Base-by-base conservation (phyloP, 2,888 invertebrate genomes). In the Scotopteryx bipunctaria region DNA sequence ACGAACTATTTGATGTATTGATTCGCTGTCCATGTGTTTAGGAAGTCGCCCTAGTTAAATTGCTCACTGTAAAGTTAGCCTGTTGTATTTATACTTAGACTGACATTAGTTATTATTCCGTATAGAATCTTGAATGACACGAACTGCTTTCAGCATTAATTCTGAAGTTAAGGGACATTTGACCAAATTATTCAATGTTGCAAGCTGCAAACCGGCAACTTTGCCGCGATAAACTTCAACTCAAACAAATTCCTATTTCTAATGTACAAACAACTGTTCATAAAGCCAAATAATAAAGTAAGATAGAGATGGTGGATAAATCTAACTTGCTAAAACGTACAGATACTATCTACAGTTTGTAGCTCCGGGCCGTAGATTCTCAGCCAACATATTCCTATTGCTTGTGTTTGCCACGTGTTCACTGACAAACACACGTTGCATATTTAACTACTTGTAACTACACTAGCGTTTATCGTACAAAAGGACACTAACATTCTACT, bases 121-220 rank as follows among this genome's bases (percentile, higher is more conserved):
- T n/a, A n/a, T n/a, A n/a, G n/a, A n/a, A n/a, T n/a, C n/a, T n/a
- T n/a, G n/a, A n/a, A n/a, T n/a, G n/a, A n/a, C n/a, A n/a, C n/a
- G n/a, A n/a, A n/a, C n/a, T n/a, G n/a, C n/a, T n/a, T n/a, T n/a
- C 13, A 15, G 6, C 29, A 17, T 19, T 35, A 36, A 19, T 17
- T 33, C 38, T 40, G 32, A 33, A 32, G 27, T 27, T 23, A 41
- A 37, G 29, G 13, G 29, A 29, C 21, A 37, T 4, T 16, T 11
- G 15, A 29, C 41, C 42, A 49, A 49, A 43, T 43, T 13, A 6
- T 31, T 37, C 49, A 43, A 36, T 40, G 35, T 25, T 23, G 33
- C 42, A 41, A 49, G 42, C 48, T 35, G 19, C 11, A 32, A 21
- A 38, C 37, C 29, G 37, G 31, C 43, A 43, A 49, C 42, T 43